Conservation (phyloP, 2,113 vertebrate genomes). For the Engystomops pustulosus region DNA sequence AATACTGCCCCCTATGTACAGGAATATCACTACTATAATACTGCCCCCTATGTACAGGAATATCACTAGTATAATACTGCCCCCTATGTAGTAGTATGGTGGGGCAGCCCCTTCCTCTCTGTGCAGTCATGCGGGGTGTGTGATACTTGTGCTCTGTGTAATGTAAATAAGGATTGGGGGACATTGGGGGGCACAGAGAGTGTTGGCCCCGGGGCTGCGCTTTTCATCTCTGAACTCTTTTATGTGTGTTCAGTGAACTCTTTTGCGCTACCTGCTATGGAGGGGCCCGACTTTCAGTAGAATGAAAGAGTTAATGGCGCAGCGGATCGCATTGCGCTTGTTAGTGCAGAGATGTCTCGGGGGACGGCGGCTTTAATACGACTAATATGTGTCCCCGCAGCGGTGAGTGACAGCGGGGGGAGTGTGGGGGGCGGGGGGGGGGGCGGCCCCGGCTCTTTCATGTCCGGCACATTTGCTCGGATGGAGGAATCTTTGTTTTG, state of each 20-base stretch:
- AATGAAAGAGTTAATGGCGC: conserved; percentile 57
- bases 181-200: not conserved
- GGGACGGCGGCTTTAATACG: conserved; percentile 60
- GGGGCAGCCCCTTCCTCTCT: too few species aligned
- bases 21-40: conserved; percentile 3
- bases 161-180: not conserved
- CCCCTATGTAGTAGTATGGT: not conserved
- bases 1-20: not conserved
- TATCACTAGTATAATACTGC: not conserved
- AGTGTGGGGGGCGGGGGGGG: too few species aligned
- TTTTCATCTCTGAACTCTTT: not conserved
- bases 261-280: conserved; percentile 56
- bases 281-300: conserved; percentile 48
- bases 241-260: not conserved
- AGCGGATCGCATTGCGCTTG: conserved; percentile 29
- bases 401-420: conserved; percentile 71
- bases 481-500: conserved; percentile 66
- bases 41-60: not conserved
- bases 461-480: conserved; percentile 69
- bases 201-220: not conserved
- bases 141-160: not conserved
- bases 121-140: not conserved
- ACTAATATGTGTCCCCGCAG: conserved; percentile 69
- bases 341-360: conserved; percentile 59
- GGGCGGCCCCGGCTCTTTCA: conserved; percentile 75